Evolutionary conservation across 2,888 invertebrate species (phyloP).

Genomic region (Catocala nupta): DNA sequence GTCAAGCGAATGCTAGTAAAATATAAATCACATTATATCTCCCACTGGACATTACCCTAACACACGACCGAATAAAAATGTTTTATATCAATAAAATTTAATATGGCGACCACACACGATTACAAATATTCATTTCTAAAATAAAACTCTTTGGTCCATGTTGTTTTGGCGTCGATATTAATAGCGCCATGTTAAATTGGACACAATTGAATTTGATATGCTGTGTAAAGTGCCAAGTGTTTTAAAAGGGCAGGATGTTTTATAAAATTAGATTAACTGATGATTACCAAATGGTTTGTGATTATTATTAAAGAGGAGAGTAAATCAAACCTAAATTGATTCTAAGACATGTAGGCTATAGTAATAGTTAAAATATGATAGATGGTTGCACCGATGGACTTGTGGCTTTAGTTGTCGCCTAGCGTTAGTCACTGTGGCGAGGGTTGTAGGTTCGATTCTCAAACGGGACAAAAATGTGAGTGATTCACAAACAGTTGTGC

Average conservation of each 20-base stretch:
- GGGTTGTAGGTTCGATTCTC: no score
- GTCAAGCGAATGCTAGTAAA: background rate
- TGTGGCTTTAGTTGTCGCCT: no score
- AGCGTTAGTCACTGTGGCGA: no score
- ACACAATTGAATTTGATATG: conserved; percentile 41
- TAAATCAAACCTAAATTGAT: no score
- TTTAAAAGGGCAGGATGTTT: background rate
- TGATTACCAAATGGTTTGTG: background rate
- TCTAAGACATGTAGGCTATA: no score
- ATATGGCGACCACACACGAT: conserved; percentile 49
- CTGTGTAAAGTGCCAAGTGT: conserved; percentile 12
- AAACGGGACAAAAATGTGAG: no score
- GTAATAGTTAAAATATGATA: no score
- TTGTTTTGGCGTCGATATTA: conserved; percentile 32
- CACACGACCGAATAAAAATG: conserved; percentile 42
- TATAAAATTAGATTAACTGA: background rate
- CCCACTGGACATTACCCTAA: conserved; percentile 1
- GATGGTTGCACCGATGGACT: no score
- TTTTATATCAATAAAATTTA: conserved; percentile 54
- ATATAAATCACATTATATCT: conserved; percentile 11
- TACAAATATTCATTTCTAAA: conserved; percentile 26
- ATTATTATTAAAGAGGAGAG: no score
- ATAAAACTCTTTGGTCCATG: conserved; percentile 20
- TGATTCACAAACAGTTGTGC: no score
- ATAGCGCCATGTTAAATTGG: conserved; percentile 31